A percentile compares a stretch with the other conserved stretches of the same genome.
These are phyloP conservation scores for Bombycilla garrulus DNA, from an alignment of 2,113 vertebrate species.

Conservation along the genomic window DNA sequence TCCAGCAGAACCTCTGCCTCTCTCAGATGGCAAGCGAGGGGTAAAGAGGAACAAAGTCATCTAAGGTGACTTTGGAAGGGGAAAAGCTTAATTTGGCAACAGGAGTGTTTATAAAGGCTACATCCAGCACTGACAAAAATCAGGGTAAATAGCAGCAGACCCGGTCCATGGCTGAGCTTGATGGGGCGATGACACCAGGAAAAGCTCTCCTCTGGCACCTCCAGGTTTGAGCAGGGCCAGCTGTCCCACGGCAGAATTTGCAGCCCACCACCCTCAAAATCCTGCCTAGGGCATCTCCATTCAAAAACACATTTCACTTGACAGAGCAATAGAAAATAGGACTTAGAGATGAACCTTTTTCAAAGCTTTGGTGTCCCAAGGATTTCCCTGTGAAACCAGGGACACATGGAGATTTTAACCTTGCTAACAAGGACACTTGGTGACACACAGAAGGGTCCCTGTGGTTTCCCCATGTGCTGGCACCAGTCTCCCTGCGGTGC, in stretches of 20 bases:
- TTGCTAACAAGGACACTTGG: background rate
- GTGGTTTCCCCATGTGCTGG: accelerated
- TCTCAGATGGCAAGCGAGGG: accelerated
- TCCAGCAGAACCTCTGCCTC: background rate
- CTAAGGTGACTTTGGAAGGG: constrained; percentile 1
- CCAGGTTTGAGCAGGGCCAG: background rate
- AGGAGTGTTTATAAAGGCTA: constrained; percentile 2
- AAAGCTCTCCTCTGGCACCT: background rate
- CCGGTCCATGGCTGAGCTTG: accelerated
- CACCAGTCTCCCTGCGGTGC: accelerated
- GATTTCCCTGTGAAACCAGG: background rate
- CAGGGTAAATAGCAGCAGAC: background rate
- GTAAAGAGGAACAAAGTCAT: background rate
- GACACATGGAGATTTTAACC: background rate
- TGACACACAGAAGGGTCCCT: background rate
- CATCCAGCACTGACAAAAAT: background rate
- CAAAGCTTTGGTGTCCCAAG: background rate
- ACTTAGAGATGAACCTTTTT: background rate
- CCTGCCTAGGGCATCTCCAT: background rate
- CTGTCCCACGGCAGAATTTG: accelerated
- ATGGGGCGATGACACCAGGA: background rate
- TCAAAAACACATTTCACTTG: background rate
- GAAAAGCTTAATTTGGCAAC: constrained; percentile 38
- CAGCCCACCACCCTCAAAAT: background rate
- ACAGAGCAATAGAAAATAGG: background rate